Evolutionary conservation across 2,888 invertebrate genomes (phyloP), one percentile per base, ranked within the genome.

Genomic region (Conchocele bisecta): DNA sequence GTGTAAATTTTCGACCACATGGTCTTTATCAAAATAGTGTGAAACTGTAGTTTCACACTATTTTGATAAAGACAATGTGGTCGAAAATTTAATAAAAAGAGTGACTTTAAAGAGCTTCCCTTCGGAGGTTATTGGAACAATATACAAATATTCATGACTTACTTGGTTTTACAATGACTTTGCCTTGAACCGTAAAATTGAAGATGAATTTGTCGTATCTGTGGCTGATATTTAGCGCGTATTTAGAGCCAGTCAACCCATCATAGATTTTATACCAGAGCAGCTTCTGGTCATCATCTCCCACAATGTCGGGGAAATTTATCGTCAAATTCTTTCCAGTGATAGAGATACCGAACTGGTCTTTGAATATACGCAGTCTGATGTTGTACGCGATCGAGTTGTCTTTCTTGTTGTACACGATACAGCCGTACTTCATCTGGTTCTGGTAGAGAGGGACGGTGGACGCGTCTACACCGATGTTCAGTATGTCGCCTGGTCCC

Each of bases 161-260:
- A 74, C 74, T 59, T 56, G 74, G 74, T 57, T 29, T 31, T 13
- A 26, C n/a, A 11, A 75, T 24, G 5, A 51, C 33, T 9, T 39
- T 26, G 5, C 74, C 74, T n/a, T 26, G 7, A 13, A 75, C 17
- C 2, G 57, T 61, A 26, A 75, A 75, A 48, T 69, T 61, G 3
- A 46, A 2, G 2, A 11, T 42, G 17, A 65, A 46, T 22, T 17
- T n/a, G 33, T 75, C 74, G 35, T 46, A 61, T 3, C 22, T n/a
- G 26, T 75, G 69, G 4, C 22, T 9, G 6, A 75, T 33, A 15
- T 51, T 28, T 5, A 61, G 11, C 5, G 41, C 17, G n/a, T 61
- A 69, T 20, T 15, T 2, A 24, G 51, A 15, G 29, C 63, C 57
- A 20, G 2, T 46, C 22, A 5, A 58, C 7, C 1, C 24, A 50